These are phyloP conservation scores for Acinonyx jubatus DNA, from an alignment of 2,113 vertebrate genomes.

Conservation along the genomic window DNA sequence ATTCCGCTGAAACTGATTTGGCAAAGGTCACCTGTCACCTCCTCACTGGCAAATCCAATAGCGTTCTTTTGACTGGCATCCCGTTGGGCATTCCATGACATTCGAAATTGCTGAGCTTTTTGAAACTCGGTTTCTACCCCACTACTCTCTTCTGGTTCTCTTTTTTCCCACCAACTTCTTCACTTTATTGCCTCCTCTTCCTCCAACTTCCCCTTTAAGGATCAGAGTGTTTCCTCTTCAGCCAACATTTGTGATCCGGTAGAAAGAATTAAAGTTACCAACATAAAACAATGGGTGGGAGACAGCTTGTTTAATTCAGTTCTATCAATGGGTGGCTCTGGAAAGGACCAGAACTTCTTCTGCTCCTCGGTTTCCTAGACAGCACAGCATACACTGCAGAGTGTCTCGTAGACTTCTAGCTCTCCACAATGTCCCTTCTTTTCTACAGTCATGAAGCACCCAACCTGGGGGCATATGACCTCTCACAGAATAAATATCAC, in stretches of 20 bases:
- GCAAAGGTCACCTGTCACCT: neutral
- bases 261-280: neutral
- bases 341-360: neutral
- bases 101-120: neutral
- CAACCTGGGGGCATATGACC: neutral
- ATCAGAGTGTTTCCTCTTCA: neutral
- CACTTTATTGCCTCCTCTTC: neutral
- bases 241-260: neutral
- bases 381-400: neutral
- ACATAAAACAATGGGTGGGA: neutral
- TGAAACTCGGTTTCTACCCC: neutral
- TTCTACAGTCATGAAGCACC: neutral
- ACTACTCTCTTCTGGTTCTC: neutral
- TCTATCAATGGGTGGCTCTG: neutral
- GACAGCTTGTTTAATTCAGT: neutral
- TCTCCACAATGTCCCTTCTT: too few relatives aligned
- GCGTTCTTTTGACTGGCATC: neutral
- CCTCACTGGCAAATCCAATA: neutral
- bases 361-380: neutral
- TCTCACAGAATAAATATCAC: neutral
- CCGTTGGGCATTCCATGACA: neutral
- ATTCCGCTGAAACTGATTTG: rapidly evolving
- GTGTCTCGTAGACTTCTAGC: neutral
- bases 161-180: neutral
- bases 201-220: neutral